Conservation (phyloP, 2,888 invertebrate species). For the Pollenia amentaria region DNA sequence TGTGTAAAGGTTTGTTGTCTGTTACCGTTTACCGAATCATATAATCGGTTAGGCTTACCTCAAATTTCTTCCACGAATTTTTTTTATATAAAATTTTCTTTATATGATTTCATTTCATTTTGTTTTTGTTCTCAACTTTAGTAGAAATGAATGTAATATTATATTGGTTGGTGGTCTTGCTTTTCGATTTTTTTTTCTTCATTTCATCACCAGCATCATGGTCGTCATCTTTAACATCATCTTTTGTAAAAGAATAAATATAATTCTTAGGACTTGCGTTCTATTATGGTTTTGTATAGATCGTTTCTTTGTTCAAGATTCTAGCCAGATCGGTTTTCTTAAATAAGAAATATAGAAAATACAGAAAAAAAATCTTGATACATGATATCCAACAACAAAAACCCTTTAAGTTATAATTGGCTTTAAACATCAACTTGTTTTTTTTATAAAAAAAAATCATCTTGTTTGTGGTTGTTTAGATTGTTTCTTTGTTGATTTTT, state of each 20-base stretch:
- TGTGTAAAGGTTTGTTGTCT: no score
- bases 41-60: no score
- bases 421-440: conserved; percentile 66
- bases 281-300: conserved; percentile 56
- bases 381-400: conserved; percentile 20
- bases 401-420: conserved; percentile 67
- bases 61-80: background rate
- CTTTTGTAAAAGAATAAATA: background rate
- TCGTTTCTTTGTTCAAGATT: background rate
- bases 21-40: no score
- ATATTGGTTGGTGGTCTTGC: conserved; percentile 70
- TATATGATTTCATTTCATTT: conserved; percentile 8
- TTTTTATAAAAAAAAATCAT: background rate
- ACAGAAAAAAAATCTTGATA: background rate
- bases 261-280: conserved; percentile 59
- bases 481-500: conserved; percentile 21
- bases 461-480: conserved; percentile 48
- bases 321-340: conserved; percentile 10
- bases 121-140: background rate
- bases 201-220: conserved; percentile 40
- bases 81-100: background rate
- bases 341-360: background rate
- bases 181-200: conserved; percentile 25
- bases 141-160: conserved; percentile 45
- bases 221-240: conserved; percentile 8